These are phyloP conservation scores for Apolygus lucorum DNA, from an alignment of 1,140 invertebrate genomes.

Conservation along the genomic window DNA sequence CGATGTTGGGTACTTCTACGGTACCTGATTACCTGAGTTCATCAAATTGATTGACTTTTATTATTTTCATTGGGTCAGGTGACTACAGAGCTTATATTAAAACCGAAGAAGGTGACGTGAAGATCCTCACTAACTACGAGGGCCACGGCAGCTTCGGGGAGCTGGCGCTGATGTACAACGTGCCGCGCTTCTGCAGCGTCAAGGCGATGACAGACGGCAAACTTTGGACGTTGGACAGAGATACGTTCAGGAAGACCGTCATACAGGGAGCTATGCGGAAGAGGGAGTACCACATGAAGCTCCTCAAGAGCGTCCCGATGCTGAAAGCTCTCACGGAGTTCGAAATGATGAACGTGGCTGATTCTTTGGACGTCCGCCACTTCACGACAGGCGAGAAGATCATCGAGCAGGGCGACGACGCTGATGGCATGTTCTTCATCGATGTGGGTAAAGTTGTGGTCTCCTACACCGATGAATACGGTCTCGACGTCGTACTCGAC, in stretches of 20 bases:
- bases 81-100: conserved; percentile 80
- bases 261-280: conserved; percentile 93
- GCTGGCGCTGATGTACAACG: conserved; percentile 92
- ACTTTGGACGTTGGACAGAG: conserved; percentile 92
- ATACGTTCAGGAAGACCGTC: conserved; percentile 89
- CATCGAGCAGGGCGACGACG: conserved; percentile 86
- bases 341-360: conserved; percentile 91
- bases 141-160: conserved; percentile 89
- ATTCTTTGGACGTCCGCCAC: conserved; percentile 74
- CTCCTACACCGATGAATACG: neutral
- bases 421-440: conserved; percentile 95
- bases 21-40: conserved; percentile 43
- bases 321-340: conserved; percentile 54
- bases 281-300: conserved; percentile 87
- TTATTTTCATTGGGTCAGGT: no score
- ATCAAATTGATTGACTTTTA: conserved; percentile 78
- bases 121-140: conserved; percentile 78
- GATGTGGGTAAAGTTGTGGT: conserved; percentile 72
- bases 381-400: conserved; percentile 69
- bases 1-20: no score
- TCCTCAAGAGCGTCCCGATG: conserved; percentile 89
- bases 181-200: conserved; percentile 86
- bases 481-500: conserved; percentile 22
- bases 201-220: conserved; percentile 71
- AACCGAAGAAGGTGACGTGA: conserved; percentile 44